Evolutionary conservation across 2,888 invertebrate species (phyloP), one percentile per base, ranked within the genome.

Genomic region (Trisateles emortualis): DNA sequence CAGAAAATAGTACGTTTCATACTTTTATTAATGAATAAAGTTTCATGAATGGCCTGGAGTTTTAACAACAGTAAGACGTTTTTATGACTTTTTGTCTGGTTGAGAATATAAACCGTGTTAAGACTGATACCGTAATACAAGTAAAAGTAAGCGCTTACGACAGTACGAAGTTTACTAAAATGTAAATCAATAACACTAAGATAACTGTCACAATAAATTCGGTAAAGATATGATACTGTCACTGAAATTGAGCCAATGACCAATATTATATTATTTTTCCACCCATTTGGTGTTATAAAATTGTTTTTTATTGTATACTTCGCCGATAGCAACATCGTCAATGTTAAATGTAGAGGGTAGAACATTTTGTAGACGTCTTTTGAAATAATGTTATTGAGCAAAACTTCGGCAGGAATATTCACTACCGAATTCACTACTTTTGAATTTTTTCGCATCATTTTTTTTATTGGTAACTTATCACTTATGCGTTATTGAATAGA

Each of bases 281-380:
- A 14, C 2, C 26, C 14, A 11, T 48, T 40, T 26, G 41, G 41
- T 26, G 40, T 41, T 11, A 48, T 41, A 16, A 48, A 24, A 24
- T 48, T 35, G 9, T 48, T 32, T 11, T n/a, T 2, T 33, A 48
- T 48, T 4, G 24, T 33, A 17, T 30, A 48, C 9, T 48, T 48
- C 2, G 48, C 41, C 3, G 48, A 32, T 11, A 41, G 17, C 2
- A 48, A 16, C 9, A 48, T 10, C 1, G 3, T 29, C 6, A 39
- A 19, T 17, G 24, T 48, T 10, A 41, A 35, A 35, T 48, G 32
- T 9, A 40, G 8, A 1, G 48, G 41, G n/a, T 33, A 24, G 6
- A 48, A 26, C 9, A 41, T 39, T 14, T 8, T 35, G 16, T 48
- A 33, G 8, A 48, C 8, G 13, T 48, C 41, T 26, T 26, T 26